Percentiles rank a stretch among this genome's conserved stretches.
These are phyloP conservation scores for Puffinus mauretanicus DNA, from an alignment of 2,113 vertebrate genomes.

Conservation along the genomic window DNA sequence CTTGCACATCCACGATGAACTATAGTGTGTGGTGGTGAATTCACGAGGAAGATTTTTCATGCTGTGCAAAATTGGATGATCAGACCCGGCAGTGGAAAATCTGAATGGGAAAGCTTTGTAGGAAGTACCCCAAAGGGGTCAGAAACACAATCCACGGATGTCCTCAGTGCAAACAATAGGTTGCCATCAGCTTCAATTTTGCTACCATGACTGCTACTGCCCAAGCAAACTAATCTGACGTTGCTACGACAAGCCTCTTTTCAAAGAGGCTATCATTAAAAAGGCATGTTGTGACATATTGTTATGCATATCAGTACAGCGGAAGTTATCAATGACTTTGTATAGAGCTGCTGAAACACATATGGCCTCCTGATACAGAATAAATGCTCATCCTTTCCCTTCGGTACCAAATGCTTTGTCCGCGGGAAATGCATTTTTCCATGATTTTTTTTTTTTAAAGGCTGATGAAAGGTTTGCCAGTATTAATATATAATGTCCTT, in stretches of 20 bases:
- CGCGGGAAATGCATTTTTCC: not conserved
- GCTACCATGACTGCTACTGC: not conserved
- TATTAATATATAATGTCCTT: not conserved
- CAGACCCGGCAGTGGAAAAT: not conserved
- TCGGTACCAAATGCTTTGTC: not conserved
- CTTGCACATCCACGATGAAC: not conserved
- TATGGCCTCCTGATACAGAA: not conserved
- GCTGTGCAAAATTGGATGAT: not conserved
- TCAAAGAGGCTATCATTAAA: not conserved
- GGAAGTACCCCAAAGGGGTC: not conserved
- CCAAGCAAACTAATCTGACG: not conserved
- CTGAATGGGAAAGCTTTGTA: not conserved
- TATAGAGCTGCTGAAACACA: not conserved
- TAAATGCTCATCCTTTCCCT: not conserved
- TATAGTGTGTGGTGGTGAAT: not conserved
- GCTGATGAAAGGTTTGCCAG: not conserved
- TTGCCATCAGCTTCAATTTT: constrained; percentile 9
- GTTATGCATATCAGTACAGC: not conserved
- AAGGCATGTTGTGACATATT: not conserved
- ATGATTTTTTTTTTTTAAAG: not conserved
- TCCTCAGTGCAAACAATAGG: not conserved
- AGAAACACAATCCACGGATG: not conserved
- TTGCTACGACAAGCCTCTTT: not conserved
- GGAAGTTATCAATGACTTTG: not conserved
- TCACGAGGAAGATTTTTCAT: not conserved